These are phyloP conservation scores for Acestrorhynchus altus DNA, from an alignment of 2,797 vertebrate genomes.

Conservation along the genomic window DNA sequence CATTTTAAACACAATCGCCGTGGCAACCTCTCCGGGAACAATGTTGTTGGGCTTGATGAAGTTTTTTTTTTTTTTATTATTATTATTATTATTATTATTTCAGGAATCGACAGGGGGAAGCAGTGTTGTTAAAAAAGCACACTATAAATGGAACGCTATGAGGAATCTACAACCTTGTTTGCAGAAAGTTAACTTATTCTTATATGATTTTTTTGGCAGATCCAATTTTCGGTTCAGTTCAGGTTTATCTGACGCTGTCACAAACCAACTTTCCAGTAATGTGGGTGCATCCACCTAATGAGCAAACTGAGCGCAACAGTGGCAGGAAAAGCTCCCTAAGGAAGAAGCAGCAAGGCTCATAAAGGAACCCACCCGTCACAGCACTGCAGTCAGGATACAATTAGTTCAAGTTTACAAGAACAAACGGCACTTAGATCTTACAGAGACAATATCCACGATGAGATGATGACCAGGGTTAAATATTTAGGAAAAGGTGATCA, in stretches of 20 bases:
- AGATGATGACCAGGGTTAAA: too few relatives aligned
- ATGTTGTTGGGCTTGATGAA: slow-evolving; percentile 82
- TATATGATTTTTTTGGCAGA: not conserved
- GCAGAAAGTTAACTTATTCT: not conserved
- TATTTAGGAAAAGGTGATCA: too few relatives aligned
- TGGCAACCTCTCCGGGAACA: slow-evolving; percentile 80
- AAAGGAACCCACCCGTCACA: not conserved
- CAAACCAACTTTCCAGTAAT: not conserved
- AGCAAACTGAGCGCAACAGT: not conserved
- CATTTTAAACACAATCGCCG: slow-evolving; percentile 84
- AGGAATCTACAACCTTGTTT: slow-evolving; percentile 6
- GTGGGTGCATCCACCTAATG: not conserved
- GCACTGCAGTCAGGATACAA: not conserved
- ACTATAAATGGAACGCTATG: not conserved
- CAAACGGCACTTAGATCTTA: not conserved
- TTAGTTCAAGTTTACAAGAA: not conserved
- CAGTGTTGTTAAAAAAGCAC: not conserved
- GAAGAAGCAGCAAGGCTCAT: not conserved
- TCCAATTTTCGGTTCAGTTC: not conserved
- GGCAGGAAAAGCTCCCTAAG: not conserved
- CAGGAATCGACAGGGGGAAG: slow-evolving; percentile 21
- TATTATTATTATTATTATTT: too few relatives aligned
- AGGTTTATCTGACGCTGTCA: not conserved
- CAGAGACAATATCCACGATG: not conserved
- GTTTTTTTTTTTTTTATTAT: slow-evolving; percentile 65